Conservation (phyloP, 2,888 invertebrate species). For the Argynnis bischoffii region DNA sequence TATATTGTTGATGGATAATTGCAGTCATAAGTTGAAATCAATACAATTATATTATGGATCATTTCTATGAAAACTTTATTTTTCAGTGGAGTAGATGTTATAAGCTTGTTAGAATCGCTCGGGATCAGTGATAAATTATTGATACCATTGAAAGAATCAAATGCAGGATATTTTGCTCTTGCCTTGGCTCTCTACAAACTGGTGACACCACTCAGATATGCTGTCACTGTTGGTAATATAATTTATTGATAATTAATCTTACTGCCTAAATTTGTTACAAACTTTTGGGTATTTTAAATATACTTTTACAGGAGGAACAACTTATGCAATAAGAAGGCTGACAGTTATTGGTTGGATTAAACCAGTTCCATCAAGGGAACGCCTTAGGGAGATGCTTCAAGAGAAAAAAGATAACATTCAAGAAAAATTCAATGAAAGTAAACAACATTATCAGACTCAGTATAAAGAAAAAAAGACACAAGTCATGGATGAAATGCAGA, state of each 20-base stretch:
- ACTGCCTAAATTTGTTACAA: background rate
- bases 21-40: no score
- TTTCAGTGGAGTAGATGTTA: conserved; percentile 94
- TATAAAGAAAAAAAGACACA: conserved; percentile 69
- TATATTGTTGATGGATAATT: no score
- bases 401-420: conserved; percentile 84
- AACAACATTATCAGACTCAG: conserved; percentile 68
- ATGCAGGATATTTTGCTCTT: conserved; percentile 94
- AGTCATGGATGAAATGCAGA: conserved; percentile 78
- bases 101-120: conserved; percentile 87
- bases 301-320: conserved; percentile 87
- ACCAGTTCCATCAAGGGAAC: conserved; percentile 87
- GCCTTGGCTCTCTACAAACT: conserved; percentile 97
- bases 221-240: conserved; percentile 91
- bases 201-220: conserved; percentile 93
- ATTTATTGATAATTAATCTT: conserved; percentile 7
- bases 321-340: conserved; percentile 91
- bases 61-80: background rate
- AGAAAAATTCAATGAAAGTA: conserved; percentile 82
- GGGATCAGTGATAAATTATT: conserved; percentile 91
- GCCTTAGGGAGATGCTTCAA: conserved; percentile 84
- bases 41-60: no score
- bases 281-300: background rate
- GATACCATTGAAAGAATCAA: conserved; percentile 88
- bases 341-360: conserved; percentile 91